Base-by-base conservation (phyloP, 2,797 vertebrate species). In the Rhinella marina region DNA sequence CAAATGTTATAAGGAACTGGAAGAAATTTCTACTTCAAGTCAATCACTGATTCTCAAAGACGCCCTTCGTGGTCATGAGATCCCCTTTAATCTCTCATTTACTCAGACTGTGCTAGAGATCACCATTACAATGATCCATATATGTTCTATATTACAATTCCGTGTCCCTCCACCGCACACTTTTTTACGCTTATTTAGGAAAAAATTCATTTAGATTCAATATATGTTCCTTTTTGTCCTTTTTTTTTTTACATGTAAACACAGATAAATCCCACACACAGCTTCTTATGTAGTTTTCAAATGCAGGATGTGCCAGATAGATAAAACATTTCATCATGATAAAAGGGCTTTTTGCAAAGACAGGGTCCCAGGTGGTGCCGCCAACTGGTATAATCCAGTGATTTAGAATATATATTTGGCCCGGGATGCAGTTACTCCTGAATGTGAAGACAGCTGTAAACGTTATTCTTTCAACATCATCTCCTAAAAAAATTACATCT, bases 211-310 rank as follows among this genome's bases (percentile, higher is more conserved):
- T 0, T 72, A 21, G 54, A 62, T 86, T 75, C 87, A 23, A 9
- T 54, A n/a, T 32, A 29, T 87, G 56, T 80, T 52, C 41, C 27
- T 77, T 84, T 78, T 73, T 56, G 56, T 84, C 79, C 64, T 76
- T 56, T 29, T 56, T 54, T 87, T 83, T 86, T 82, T 62, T 80
- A 83, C 59, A 19, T 29, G 29, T 32, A 88, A 90, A 92, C 90
- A 91, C 81, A 87, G 87, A 88, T 90, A 92, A 92, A 92, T 91
- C 91, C 88, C 89, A 90, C 86, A 91, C 86, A 76, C 85, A 90
- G 82, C 73, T 86, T 79, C 75, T 76, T 56, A 57, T 85, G 79
- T 61, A 70, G 88, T 72, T 88, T 93, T 92, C 78, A 81, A 91
- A 89, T 89, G 91, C 90, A 87, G 85, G 85, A 92, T 91, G 90